Evolutionary conservation across 2,888 invertebrate genomes (phyloP).

Genomic region (Chrysolina americana): DNA sequence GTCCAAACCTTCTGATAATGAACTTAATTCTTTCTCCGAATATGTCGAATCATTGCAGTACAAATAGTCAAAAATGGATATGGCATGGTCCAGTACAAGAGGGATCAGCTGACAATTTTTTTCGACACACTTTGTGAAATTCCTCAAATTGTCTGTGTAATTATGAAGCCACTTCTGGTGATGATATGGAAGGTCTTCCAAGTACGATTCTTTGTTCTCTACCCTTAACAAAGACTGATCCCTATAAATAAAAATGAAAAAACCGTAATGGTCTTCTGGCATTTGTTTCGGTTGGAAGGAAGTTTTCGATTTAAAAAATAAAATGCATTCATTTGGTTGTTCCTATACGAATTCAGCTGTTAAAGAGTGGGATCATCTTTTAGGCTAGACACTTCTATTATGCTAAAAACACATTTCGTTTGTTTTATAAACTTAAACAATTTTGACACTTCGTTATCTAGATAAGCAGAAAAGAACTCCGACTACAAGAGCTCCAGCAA

Average conservation of each 20-base stretch:
- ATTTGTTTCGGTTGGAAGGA: too few relatives aligned
- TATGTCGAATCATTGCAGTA: constrained; percentile 60
- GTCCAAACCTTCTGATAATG: constrained; percentile 73
- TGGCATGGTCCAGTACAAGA: constrained; percentile 82
- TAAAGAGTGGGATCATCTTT: too few relatives aligned
- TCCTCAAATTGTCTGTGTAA: constrained; percentile 82
- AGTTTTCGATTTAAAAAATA: too few relatives aligned
- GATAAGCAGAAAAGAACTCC: too few relatives aligned
- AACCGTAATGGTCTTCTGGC: too few relatives aligned
- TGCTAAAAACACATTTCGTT: too few relatives aligned
- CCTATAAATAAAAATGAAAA: constrained; percentile 73
- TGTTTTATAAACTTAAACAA: too few relatives aligned
- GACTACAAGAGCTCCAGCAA: too few relatives aligned
- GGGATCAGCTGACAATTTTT: constrained; percentile 79
- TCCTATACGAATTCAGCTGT: too few relatives aligned
- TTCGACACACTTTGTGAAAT: constrained; percentile 85
- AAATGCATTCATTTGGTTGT: too few relatives aligned
- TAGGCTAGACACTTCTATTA: too few relatives aligned
- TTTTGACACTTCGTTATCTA: too few relatives aligned
- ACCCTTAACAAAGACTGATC: constrained; percentile 83
- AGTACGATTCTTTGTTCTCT: constrained; percentile 82
- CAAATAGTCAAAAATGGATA: constrained; percentile 89
- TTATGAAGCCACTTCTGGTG: constrained; percentile 84
- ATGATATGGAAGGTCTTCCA: constrained; percentile 79
- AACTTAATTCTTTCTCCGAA: constrained; percentile 63